Conservation (phyloP, 2,113 vertebrate genomes). For the Oncorhynchus kisutch region DNA sequence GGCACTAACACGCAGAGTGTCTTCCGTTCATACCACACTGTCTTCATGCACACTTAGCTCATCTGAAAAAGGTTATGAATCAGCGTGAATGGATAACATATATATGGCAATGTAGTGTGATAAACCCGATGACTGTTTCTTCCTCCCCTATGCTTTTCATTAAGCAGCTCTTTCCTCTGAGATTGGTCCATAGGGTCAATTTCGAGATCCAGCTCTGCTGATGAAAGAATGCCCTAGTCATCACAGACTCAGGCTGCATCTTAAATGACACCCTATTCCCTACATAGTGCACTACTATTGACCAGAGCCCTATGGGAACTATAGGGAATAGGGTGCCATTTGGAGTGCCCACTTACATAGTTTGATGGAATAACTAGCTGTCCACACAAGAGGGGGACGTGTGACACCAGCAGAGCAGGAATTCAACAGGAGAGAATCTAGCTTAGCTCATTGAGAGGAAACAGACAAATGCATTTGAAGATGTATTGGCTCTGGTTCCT, state of each 20-base stretch:
- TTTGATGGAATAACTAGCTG: background rate
- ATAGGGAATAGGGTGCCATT: no score
- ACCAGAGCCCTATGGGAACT: no score
- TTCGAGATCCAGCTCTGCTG: background rate
- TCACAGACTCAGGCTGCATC: background rate
- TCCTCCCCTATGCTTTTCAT: background rate
- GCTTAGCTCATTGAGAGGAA: background rate
- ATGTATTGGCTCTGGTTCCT: conserved; percentile 22
- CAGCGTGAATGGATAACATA: background rate
- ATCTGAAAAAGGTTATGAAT: background rate
- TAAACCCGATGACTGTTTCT: background rate
- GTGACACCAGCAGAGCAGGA: conserved; percentile 15
- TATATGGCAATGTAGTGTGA: background rate
- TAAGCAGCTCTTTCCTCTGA: background rate
- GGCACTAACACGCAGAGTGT: no score
- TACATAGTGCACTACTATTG: no score
- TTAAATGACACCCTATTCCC: no score
- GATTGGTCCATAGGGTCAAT: background rate
- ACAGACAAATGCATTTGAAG: background rate
- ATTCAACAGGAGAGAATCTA: background rate
- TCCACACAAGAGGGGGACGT: background rate
- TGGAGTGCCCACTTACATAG: background rate
- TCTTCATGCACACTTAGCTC: conserved; percentile 1
- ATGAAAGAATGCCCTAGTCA: background rate
- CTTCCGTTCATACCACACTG: background rate